Base-by-base conservation (phyloP, 2,113 vertebrate genomes). In the Tragelaphus imberbis region DNA sequence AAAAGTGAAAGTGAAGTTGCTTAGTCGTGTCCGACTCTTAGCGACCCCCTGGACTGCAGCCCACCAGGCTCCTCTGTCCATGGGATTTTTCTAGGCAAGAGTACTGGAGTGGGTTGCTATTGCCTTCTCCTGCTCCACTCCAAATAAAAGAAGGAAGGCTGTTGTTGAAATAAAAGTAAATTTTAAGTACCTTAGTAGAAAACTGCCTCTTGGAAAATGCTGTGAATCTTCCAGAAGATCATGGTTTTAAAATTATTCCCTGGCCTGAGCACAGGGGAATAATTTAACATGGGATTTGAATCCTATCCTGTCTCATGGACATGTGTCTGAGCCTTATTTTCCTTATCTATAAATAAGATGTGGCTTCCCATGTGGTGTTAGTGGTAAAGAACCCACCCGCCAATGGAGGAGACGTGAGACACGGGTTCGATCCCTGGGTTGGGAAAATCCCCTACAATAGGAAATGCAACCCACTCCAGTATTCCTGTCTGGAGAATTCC, bases 301-400 rank as follows among this genome's bases (percentile, higher is more conserved):
- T 33, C 5, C 11, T 2, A 7, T 30, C 44, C 28, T 44, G 2
- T 5, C 2, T 0, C 14, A 2, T 2, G 85, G 16, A 27, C 19
- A 7, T 3, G 0, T 33, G 40, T 19, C n/a, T 7, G 47, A 63
- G 30, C 17, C 36, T 21, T n/a, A 11, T 10, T 15, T 47, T 36
- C 4, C 28, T 4, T 47, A 1, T n/a, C 51, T 30, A 25, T 47
- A 36, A 30, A 9, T 65, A 51, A 79, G 51, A 9, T 36, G 30
- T 71, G 68, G n/a, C n/a, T 71, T 40, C n/a, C 68, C n/a, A 40
- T 40, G n/a, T 71, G 68, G 68, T 36, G 2, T 40, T 71, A 71
- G n/a, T 71, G 19, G n/a, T 40, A 71, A 71, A 40, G n/a, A 71
- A 71, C 5, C 19, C 10, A 8, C 19, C n/a, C 2, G 1, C 19